Base-by-base conservation (phyloP, 2,888 invertebrate species). In the Labia minor region DNA sequence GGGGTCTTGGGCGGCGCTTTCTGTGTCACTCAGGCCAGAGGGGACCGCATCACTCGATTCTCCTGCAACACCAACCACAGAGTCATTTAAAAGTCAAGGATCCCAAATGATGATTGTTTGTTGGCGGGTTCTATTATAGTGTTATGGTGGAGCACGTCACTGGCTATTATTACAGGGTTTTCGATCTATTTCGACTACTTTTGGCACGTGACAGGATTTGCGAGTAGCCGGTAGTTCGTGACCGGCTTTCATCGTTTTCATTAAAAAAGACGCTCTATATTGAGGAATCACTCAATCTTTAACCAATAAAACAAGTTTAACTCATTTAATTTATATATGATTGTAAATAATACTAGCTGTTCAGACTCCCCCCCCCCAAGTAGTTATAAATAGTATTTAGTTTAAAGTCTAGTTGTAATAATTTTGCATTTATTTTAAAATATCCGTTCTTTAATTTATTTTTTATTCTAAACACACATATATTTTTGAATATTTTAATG, bases 201-300 rank as follows among this genome's bases (percentile, higher is more conserved):
- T 49, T 16, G n/a, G 49, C 49, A 49, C 49, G 49, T 49, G 49
- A 49, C 49, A 49, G n/a, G 49, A 26, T 49, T 49, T 49, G 49
- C 49, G 14, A 49, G 16, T 3, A 49, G 6, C 26, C 26, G 26
- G 26, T 26, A 14, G 16, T 14, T n/a, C 49, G 49, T 49, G 49
- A 49, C 49, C 16, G 14, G 49, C 49, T 16, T 49, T 49, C 49
- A 49, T 49, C 49, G 14, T n/a, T 49, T n/a, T n/a, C 49, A 49
- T n/a, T n/a, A 49, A 33, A 33, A 33, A 33, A n/a, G n/a, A n/a
- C n/a, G n/a, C n/a, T n/a, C n/a, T n/a, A n/a, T n/a, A n/a, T n/a
- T n/a, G n/a, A 26, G 26, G 26, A 26, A 26, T 6, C 8, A 26
- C 26, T 49, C 8, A n/a, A 49, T 10, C 49, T 2, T n/a, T 49